Base-by-base conservation (phyloP, 2,113 vertebrate species). In the Ariopsis seemanni region DNA sequence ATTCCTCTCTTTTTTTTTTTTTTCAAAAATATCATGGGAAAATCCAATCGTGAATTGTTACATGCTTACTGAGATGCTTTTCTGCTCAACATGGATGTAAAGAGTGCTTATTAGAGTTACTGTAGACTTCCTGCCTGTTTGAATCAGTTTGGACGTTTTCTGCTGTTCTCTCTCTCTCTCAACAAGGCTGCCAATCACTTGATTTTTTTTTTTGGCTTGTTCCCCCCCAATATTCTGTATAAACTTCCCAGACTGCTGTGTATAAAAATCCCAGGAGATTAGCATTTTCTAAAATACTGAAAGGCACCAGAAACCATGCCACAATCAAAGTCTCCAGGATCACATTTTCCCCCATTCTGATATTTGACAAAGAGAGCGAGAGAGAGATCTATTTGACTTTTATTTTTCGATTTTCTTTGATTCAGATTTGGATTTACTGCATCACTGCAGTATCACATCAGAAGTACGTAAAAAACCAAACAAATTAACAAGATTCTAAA, bases 261-360 rank as follows among this genome's bases (percentile, higher is more conserved):
- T 55, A n/a, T 27, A 52, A 79, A 27, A 79, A 27, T 79, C 52
- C n/a, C 75, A 79, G 52, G 52, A 79, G 52, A 79, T 79, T n/a
- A 79, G n/a, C 14, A 55, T 25, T 57, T 79, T 57, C 52, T 55
- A 14, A 53, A 78, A 55, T 55, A 8, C 48, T 50, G 22, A n/a
- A 75, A 75, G 72, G 50, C 52, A 79, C 75, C 75, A 55, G 52
- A 2, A 57, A 55, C 75, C 25, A 18, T 79, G 25, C 25, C 75
- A 55, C 7, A 2, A 52, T 55, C 15, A 27, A 55, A 55, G 25
- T 78, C 50, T 55, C 25, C 17, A 52, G 55, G 5, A 71, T 67
- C 63, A 11, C 0, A n/a, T 65, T 65, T 65, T n/a, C 10, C n/a
- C 30, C 27, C 67, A 17, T 34, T 71, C 30, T 15, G 30, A 34